Conservation (phyloP, 2,113 vertebrate genomes). For the Clarias gariepinus region DNA sequence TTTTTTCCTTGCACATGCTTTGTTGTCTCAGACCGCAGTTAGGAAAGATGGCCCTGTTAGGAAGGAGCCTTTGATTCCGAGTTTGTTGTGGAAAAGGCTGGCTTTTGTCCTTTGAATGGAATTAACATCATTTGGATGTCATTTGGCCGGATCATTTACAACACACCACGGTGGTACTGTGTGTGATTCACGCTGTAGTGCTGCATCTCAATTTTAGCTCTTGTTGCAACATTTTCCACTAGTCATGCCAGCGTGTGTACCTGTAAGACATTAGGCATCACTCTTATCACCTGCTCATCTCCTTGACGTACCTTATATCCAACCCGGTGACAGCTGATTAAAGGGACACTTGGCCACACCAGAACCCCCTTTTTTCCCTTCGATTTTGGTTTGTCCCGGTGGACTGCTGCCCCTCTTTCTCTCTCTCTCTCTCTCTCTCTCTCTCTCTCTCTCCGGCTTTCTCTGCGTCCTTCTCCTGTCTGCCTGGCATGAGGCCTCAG, state of each 20-base stretch:
- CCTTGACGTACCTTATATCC: too few species aligned
- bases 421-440: slow-evolving; percentile 58
- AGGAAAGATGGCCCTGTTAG: not conserved
- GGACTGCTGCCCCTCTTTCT: slow-evolving; percentile 53
- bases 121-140: slow-evolving; percentile 48
- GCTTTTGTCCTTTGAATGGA: slow-evolving; percentile 16
- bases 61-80: not conserved
- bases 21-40: not conserved
- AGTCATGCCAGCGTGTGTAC: not conserved
- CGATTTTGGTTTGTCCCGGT: slow-evolving; percentile 51
- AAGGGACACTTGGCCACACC: slow-evolving; percentile 52
- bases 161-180: not conserved
- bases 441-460: not conserved
- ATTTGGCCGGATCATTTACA: slow-evolving; percentile 35
- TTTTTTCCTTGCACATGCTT: slow-evolving; percentile 28
- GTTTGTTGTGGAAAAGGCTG: not conserved
- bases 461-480: slow-evolving; percentile 10
- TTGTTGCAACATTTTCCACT: not conserved
- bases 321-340: not conserved
- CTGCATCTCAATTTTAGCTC: not conserved
- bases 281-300: not conserved
- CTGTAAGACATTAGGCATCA: not conserved
- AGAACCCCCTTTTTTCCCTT: slow-evolving; percentile 10
- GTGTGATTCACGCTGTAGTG: not conserved
- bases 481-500: slow-evolving; percentile 67